Conservation (phyloP, 35 echinoderm and acorn worm genomes). For the Patiria miniata region DNA sequence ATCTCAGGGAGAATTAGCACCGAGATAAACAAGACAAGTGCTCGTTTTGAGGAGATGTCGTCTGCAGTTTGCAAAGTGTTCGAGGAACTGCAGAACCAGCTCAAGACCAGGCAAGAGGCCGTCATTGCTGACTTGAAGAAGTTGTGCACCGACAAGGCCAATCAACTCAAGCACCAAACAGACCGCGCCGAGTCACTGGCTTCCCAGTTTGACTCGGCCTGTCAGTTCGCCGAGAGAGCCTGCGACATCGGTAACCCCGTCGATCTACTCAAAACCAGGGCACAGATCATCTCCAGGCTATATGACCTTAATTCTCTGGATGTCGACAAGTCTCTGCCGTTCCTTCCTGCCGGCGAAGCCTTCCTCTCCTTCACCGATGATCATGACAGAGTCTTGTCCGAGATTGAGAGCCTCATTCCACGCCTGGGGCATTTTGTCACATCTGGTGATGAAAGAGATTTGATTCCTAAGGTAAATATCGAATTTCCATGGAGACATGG, state of each 20-base stretch:
- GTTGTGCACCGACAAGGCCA: background rate
- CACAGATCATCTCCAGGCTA: background rate
- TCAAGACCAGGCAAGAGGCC: background rate
- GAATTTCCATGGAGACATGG: background rate
- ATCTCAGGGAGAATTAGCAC: background rate
- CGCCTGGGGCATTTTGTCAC: background rate
- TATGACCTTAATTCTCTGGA: background rate
- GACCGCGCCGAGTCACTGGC: background rate
- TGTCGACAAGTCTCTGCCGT: background rate
- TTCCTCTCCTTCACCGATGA: background rate
- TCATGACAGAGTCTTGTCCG: background rate
- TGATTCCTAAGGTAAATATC: background rate
- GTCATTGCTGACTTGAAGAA: background rate
- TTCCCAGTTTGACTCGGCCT: slow-evolving; percentile 15
- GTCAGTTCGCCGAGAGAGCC: slow-evolving; percentile 29
- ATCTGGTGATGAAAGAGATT: background rate
- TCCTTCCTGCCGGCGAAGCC: background rate
- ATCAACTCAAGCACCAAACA: background rate
- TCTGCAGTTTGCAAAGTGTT: background rate
- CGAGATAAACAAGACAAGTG: background rate
- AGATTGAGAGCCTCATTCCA: background rate
- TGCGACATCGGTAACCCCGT: slow-evolving; percentile 10
- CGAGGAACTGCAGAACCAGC: background rate
- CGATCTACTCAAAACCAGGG: background rate
- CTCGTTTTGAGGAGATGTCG: background rate